Base-by-base conservation (phyloP, 2,113 vertebrate genomes). In the Calyptomena viridis region DNA sequence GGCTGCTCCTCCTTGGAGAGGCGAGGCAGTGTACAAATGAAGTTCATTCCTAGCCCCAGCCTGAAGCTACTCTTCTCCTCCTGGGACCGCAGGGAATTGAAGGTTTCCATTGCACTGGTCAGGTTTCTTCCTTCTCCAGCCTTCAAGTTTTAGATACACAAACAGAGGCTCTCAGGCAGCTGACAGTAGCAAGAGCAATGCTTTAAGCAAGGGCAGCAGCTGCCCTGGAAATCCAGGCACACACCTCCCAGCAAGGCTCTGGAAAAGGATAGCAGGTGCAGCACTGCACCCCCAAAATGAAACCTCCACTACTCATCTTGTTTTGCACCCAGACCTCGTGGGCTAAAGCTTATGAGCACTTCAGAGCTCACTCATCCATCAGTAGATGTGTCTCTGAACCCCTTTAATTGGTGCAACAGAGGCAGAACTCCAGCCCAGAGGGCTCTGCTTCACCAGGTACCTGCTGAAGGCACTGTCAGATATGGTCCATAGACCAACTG, bases 71-170 rank as follows among this genome's bases (percentile, higher is more conserved):
- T 90, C 79, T 14, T 72, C 94, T 96, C 82, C 39, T 81, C 79
- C 37, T 30, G 83, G 91, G 95, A 97, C 63, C 1, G 15, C 12
- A 12, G 87, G 91, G 95, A 95, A 97, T 91, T 84, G 90, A 85
- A 95, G 93, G 91, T 97, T 97, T 97, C 97, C 96, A 96, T 96
- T 95, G 95, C 96, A 94, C 92, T 84, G 90, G 96, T 93, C 94
- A 93, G 76, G 59, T 97, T 96, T 96, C 95, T 93, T 91, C 86
- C 90, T 87, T 96, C 79, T 90, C 64, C 90, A 81, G 90, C 92
- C 95, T 86, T 96, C 71, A 82, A 53, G 84, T 42, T 89, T 89
- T 50, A 83, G 87, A 23, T 39, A 73, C 64, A 89, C n/a, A 93
- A 95, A 95, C 84, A 90, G 74, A 89, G 79, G 58, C 17, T 1